These are phyloP conservation scores for Scomber colias DNA, from an alignment of 2,113 vertebrate genomes.

Conservation along the genomic window DNA sequence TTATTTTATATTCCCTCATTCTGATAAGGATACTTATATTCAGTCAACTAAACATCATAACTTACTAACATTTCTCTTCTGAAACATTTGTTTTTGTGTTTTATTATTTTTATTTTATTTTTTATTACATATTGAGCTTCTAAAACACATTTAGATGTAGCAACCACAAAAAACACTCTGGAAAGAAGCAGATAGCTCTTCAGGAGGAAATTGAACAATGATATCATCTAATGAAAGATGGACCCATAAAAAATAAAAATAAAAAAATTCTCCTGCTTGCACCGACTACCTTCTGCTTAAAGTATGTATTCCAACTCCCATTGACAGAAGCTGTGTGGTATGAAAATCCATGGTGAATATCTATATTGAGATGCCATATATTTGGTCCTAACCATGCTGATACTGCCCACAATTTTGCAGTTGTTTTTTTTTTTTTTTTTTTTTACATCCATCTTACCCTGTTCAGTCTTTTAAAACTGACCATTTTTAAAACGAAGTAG, in stretches of 20 bases:
- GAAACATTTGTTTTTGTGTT: conserved; percentile 5
- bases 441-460: no score
- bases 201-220: conserved; percentile 54
- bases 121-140: conserved; percentile 15
- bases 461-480: no score
- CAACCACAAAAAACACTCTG: conserved; percentile 21
- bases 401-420: not conserved
- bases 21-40: not conserved
- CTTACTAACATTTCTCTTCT: conserved; percentile 40
- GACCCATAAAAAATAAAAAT: not conserved
- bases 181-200: conserved; percentile 12
- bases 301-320: conserved; percentile 8
- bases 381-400: not conserved
- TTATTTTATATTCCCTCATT: conserved; percentile 11
- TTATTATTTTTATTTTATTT: no score
- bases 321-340: not conserved
- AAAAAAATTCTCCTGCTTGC: not conserved
- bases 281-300: not conserved
- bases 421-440: no score
- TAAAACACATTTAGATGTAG: conserved; percentile 16
- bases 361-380: conserved; percentile 30
- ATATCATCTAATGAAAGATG: conserved; percentile 58
- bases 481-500: no score
- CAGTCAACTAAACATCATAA: conserved; percentile 6
- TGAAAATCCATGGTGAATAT: not conserved